phyloP scores from a whole-genome alignment of 2,888 invertebrate genomes.

The Priocnemis perturbator region DNA sequence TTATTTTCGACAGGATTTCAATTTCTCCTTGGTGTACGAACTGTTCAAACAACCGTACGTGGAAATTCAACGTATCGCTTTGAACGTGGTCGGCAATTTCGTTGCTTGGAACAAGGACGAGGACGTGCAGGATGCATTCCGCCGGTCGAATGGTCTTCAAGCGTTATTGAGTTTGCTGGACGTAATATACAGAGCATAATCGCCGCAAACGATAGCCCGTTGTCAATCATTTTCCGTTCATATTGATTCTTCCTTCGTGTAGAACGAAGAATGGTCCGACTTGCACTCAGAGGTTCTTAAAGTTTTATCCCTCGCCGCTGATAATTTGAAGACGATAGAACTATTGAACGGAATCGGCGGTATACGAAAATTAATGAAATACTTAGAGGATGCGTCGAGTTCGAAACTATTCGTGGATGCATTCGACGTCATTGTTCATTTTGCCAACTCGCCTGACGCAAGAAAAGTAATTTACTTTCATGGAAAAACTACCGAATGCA shows the following conservation, averaged over 20 bases:
- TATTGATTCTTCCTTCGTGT: conserved; percentile 13
- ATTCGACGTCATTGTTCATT: conserved; percentile 53
- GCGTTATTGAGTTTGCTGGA: conserved; percentile 77
- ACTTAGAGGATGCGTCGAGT: conserved; percentile 46
- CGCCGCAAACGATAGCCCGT: no score
- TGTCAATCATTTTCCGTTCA: neutral
- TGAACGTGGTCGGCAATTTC: conserved; percentile 76
- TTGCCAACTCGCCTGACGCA: conserved; percentile 54
- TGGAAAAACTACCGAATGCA: no score
- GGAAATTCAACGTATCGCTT: conserved; percentile 76
- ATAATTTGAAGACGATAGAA: conserved; percentile 58
- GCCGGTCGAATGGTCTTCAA: conserved; percentile 76
- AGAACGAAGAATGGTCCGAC: conserved; percentile 61
- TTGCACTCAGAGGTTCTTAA: conserved; percentile 55
- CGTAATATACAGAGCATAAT: conserved; percentile 62
- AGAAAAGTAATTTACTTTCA: conserved; percentile 54
- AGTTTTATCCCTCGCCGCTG: conserved; percentile 49
- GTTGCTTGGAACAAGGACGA: conserved; percentile 76
- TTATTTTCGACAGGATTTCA: conserved; percentile 72
- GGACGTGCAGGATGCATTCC: conserved; percentile 76
- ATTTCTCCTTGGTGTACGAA: conserved; percentile 75
- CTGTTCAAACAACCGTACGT: conserved; percentile 77
- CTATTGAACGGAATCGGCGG: conserved; percentile 50
- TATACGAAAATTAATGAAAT: conserved; percentile 54
- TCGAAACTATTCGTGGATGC: conserved; percentile 41